A percentile compares a stretch with the other conserved stretches of the same genome.
Conservation (phyloP, 2,113 vertebrate genomes). For the Dipodomys spectabilis region DNA sequence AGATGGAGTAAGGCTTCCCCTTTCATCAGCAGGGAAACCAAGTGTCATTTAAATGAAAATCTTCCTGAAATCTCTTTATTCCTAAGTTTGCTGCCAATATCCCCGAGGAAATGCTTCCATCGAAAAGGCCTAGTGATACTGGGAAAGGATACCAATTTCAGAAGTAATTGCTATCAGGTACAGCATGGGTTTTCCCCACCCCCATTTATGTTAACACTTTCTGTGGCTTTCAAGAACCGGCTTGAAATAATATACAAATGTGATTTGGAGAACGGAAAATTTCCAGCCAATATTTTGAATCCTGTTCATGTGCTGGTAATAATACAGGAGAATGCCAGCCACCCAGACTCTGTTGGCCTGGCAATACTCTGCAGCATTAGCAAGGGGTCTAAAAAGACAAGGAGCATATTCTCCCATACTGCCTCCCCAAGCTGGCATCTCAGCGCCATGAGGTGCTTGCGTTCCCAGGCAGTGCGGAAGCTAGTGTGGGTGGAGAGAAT, state of each 20-base stretch:
- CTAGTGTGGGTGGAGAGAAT: conserved; percentile 75
- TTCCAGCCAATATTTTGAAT: conserved; percentile 50
- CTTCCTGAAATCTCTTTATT: conserved; percentile 84
- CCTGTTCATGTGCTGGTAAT: not conserved
- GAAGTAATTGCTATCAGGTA: conserved; percentile 32
- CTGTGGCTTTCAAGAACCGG: conserved; percentile 39
- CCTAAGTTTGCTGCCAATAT: conserved; percentile 75
- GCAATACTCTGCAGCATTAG: not conserved
- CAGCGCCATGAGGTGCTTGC: conserved; percentile 41
- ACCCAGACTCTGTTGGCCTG: not conserved
- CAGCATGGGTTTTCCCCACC: not conserved
- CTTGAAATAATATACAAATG: conserved; percentile 28
- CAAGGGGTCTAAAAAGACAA: conserved; percentile 7
- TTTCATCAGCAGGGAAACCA: conserved; percentile 81
- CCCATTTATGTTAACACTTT: conserved; percentile 38
- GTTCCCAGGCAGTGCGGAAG: conserved; percentile 68
- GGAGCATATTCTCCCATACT: not conserved
- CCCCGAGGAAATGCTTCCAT: conserved; percentile 74
- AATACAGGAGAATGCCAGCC: not conserved
- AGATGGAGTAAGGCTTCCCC: conserved; percentile 80
- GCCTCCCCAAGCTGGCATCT: conserved; percentile 56
- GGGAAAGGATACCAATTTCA: conserved; percentile 39
- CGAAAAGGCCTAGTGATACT: conserved; percentile 26
- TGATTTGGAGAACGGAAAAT: conserved; percentile 22
- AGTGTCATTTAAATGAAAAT: conserved; percentile 86